Base-by-base conservation (phyloP, 2,888 invertebrate genomes). In the Didymodactylos carnosus region DNA sequence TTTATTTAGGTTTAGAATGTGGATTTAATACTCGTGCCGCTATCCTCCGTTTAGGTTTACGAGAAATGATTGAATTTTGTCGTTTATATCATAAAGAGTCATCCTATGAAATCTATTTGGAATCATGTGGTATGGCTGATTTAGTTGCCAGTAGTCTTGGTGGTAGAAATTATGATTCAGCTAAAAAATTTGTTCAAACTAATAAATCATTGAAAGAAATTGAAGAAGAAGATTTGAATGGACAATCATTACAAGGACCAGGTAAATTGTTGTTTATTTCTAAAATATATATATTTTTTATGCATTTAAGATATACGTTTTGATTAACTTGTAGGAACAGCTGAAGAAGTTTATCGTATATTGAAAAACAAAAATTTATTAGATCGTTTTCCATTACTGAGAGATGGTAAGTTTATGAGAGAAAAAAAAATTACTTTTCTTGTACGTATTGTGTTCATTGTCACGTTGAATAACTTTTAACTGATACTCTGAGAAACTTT, bases 71-170 rank as follows among this genome's bases (percentile, higher is more conserved):
- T 79, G 90, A 92, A 82, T 98, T 75, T 35, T 72, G 72, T 70
- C 62, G 62, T 62, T 35, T 62, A 35, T 62, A 35, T 35, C 29
- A 35, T 35, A 19, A 62, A 35, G 62, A 62, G 35, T 62, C 62
- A 19, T 19, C 62, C 8, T n/a, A 29, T 19, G 62, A 62, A 5
- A 23, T 97, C 1, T 98, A 97, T 87, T 91, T 98, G 82, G 97
- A 98, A 86, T 94, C 94, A 78, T 98, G 98, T 82, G 98, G 98
- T 39, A 91, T 98, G 6, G 98, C 98, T 75, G 98, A 98, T 86
- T 88, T 98, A 73, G 91, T 98, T 79, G 97, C 97, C 25, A 97
- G 97, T 0, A 98, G 97, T 82, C 97, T 95, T 81, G 95, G 94
- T 84, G 98, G 98, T 27, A 88, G 98, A 77, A 98, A 98, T 84